Evolutionary conservation across 2,888 invertebrate species (phyloP), one percentile per base, ranked within the genome.

Genomic region (Volucella zonaria): DNA sequence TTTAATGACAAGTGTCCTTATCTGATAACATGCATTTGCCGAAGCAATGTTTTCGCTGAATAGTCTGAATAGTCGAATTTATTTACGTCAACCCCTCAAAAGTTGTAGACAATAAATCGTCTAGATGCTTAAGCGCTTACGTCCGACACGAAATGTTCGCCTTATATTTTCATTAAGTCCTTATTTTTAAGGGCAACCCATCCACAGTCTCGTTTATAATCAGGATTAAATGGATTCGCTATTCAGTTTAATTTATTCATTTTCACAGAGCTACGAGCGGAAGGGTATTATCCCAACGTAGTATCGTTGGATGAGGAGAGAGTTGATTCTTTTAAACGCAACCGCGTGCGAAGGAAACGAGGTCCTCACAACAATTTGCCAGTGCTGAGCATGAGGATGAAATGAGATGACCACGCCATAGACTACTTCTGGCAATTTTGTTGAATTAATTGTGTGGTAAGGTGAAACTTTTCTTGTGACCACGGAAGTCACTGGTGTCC

Each of bases 221-320:
- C 66, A 66, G 67, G 56, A 83, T 67, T 62, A 71, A 83, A 56
- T n/a, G 61, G 51, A 67, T 67, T 71, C 61, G 40, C 23, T 71
- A 51, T 66, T 9, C 14, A 54, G 59, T 56, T 61, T 71, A 67
- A 80, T 75, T 74, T 79, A 74, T 78, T 82, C 82, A 74, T 78
- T 8, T 45, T 54, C 52, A 42, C 66, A 14, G 10, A 40, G 14
- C n/a, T 11, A 71, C n/a, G 11, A 31, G 12, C 49, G 12, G 14
- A 73, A 51, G 38, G 31, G 40, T 2, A 42, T 6, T 9, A 3
- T 1, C 45, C 49, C 10, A 51, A 31, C 31, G 23, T 45, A 2
- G 31, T 8, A n/a, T 2, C 8, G 74, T 23, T 12, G 2, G 40
- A n/a, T 31, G 6, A 31, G 31, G 31, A 8, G 47, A 12, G n/a